These are phyloP conservation scores for Catharus fuscescens DNA, from an alignment of 2,113 vertebrate species.

Conservation along the genomic window DNA sequence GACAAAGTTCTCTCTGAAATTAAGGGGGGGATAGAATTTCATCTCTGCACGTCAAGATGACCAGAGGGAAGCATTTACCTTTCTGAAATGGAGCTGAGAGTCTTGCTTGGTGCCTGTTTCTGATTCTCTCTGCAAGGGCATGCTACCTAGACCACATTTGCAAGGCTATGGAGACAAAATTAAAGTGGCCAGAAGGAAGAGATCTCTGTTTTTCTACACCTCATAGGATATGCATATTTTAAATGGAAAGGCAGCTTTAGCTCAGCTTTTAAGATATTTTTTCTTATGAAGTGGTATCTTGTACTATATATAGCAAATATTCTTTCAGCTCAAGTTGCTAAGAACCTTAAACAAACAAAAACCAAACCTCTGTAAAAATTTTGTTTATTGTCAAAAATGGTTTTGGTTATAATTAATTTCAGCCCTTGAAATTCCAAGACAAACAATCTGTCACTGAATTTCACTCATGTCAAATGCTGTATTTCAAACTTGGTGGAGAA, in stretches of 20 bases:
- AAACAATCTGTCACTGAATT: not conserved
- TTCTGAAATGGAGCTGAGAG: not conserved
- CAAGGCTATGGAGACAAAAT: not conserved
- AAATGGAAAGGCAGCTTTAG: not conserved
- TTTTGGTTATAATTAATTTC: not conserved
- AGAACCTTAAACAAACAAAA: not conserved
- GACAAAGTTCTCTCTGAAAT: not conserved
- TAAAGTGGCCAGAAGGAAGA: constrained; percentile 1
- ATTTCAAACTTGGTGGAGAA: not conserved
- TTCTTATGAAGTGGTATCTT: not conserved
- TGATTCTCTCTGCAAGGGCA: not conserved
- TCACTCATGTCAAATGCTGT: not conserved
- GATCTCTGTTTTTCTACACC: not conserved
- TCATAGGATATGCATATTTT: not conserved
- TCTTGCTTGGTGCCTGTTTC: not conserved
- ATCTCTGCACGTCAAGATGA: not conserved
- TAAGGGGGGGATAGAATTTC: not conserved
- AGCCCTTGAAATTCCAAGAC: not conserved
- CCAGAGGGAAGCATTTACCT: constrained; percentile 19
- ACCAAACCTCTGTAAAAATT: not conserved
- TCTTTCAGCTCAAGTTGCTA: not conserved
- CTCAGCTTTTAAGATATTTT: not conserved
- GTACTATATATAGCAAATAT: not conserved
- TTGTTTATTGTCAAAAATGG: not conserved
- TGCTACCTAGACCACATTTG: not conserved